A percentile compares a stretch with the other conserved stretches of the same genome.
Conservation (phyloP, 1,140 invertebrate genomes). For the Gerris buenoi region DNA sequence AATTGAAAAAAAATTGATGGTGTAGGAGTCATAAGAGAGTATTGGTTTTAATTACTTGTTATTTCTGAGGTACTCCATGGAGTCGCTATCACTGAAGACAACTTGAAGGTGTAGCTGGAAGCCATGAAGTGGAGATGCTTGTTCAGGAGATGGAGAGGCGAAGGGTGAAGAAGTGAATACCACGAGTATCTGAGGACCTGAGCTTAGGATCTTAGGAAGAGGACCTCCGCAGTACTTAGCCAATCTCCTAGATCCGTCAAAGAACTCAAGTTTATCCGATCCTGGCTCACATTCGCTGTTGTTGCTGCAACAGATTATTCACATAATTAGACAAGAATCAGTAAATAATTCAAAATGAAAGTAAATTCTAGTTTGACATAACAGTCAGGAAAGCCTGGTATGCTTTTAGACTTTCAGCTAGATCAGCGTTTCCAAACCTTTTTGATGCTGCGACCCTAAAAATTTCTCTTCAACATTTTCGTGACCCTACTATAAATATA, state of each 20-base stretch:
- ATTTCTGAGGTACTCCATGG: slow-evolving; percentile 33
- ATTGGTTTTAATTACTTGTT: slow-evolving; percentile 4
- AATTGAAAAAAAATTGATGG: too few species aligned
- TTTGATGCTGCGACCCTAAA: too few species aligned
- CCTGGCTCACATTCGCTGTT: slow-evolving; percentile 22
- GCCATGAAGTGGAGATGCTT: slow-evolving; percentile 22
- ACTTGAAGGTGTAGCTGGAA: slow-evolving; percentile 68
- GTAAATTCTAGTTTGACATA: too few species aligned
- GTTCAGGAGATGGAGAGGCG: slow-evolving; percentile 23
- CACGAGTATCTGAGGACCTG: slow-evolving; percentile 67
- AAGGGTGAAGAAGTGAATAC: slow-evolving; percentile 41
- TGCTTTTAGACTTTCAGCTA: too few species aligned
- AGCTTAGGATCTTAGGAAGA: slow-evolving; percentile 53
- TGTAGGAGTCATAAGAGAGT: too few species aligned
- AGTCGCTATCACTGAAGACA: slow-evolving; percentile 70
- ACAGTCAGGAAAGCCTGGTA: too few species aligned
- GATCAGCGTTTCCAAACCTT: too few species aligned
- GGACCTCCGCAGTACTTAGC: slow-evolving; percentile 74
- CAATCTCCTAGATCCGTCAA: slow-evolving; percentile 69
- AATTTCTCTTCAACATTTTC: too few species aligned
- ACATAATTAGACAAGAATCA: too few species aligned
- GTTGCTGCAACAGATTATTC: background rate
- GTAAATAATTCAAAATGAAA: too few species aligned
- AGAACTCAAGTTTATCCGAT: slow-evolving; percentile 66
- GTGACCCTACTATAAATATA: too few species aligned